Evolutionary conservation across 92 coral and sea anemone species (phyloP).

Genomic region (Epizoanthus illoricatus): DNA sequence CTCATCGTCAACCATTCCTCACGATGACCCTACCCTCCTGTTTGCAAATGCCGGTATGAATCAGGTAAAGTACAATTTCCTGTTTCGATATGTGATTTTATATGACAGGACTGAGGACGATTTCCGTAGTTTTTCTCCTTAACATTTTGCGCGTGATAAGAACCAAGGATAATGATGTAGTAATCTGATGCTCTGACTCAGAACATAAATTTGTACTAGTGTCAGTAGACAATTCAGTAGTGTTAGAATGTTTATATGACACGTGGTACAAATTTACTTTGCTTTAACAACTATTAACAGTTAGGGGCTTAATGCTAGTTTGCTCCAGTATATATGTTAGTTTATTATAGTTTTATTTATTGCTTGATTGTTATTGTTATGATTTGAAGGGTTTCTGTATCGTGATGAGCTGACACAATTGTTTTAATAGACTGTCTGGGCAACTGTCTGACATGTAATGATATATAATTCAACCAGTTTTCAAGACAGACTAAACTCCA

Average conservation of each 20-base stretch:
- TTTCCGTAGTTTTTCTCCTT: neutral
- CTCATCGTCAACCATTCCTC: conserved; percentile 90
- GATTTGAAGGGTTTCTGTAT: neutral
- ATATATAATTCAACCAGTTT: too few relatives aligned
- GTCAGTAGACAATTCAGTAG: neutral
- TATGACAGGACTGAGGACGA: neutral
- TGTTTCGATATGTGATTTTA: neutral
- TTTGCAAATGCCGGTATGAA: conserved; percentile 99
- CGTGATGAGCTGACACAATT: too few relatives aligned
- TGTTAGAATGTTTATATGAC: conserved; percentile 16
- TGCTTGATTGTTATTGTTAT: too few relatives aligned
- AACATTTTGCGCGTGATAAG: neutral
- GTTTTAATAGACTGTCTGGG: too few relatives aligned
- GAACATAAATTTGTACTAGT: neutral
- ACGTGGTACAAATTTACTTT: neutral
- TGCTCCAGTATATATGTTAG: too few relatives aligned
- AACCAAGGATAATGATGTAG: neutral
- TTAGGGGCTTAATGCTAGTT: too few relatives aligned
- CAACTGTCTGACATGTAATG: too few relatives aligned
- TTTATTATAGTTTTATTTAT: too few relatives aligned
- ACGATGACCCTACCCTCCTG: conserved; percentile 92
- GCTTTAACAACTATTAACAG: neutral
- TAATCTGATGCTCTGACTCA: neutral
- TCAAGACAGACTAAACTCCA: too few relatives aligned
- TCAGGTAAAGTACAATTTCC: conserved; percentile 61